Evolutionary conservation across 2,797 vertebrate genomes (phyloP), one percentile per base, ranked within the genome.

Genomic region (Phoebastria nigripes): DNA sequence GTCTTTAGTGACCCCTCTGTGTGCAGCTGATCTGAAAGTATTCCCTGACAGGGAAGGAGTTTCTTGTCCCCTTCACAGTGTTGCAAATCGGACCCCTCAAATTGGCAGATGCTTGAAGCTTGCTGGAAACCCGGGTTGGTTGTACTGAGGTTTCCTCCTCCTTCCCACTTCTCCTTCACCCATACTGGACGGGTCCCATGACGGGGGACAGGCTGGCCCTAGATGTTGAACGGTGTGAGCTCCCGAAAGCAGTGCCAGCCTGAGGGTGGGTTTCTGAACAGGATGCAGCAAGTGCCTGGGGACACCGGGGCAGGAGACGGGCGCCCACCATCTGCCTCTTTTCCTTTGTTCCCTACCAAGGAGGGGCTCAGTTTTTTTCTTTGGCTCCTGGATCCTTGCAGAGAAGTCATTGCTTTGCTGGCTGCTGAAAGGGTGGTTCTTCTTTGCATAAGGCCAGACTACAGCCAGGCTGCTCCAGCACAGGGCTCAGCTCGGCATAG

Each of bases 151-250:
- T 13, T 94, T 71, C 19, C 37, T 67, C 33, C 47, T 70, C 39
- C 25, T 71, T 59, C 35, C 35, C 1, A 1, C 35, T 83, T 72
- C 49, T 47, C 49, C 25, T 54, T 73, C 6, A 0, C 31, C 29
- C 15, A 4, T 41, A 49, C n/a, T 17, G n/a, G n/a, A 65, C 0
- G 3, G 29, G 35, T 9, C 31, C 29, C 39, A 18, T 0, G 4
- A 10, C 3, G 8, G 13, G 11, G 42, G 10, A 62, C 86, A 92
- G 44, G 35, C 33, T 67, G 69, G 49, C 22, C 29, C 12, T 24
- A 29, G 4, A 5, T 44, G 22, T 11, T 33, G 31, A 35, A 35
- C 2, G 3, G 18, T 16, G 37, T 58, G 17, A 70, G 39, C 26
- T 79, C n/a, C 42, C 4, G 8, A 87, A 41, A 72, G 52, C 63